Evolutionary conservation across 2,113 vertebrate species (phyloP).

Genomic region (Phoenicopterus ruber): DNA sequence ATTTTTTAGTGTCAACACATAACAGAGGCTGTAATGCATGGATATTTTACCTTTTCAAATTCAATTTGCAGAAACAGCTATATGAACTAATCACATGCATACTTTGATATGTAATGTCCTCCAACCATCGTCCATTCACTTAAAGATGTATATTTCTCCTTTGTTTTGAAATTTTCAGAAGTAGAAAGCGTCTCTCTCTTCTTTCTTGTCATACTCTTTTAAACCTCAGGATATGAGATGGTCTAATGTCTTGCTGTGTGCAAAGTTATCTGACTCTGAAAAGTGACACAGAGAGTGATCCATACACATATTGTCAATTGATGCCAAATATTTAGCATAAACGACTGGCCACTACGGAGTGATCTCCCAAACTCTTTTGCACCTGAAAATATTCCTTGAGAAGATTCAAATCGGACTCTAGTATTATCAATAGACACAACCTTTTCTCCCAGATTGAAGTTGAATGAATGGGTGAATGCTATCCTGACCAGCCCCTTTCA

Average conservation of each 20-base stretch:
- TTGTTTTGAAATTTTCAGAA: not conserved
- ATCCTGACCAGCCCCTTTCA: not conserved
- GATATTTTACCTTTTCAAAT: not conserved
- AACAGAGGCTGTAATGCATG: not conserved
- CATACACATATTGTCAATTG: not conserved
- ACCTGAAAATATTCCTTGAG: not conserved
- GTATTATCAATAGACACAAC: not conserved
- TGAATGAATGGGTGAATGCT: not conserved
- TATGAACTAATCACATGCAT: not conserved
- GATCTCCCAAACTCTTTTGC: not conserved
- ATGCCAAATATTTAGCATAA: not conserved
- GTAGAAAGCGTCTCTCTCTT: not conserved
- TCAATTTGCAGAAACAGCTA: not conserved
- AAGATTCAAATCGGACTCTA: not conserved
- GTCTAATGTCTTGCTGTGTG: not conserved
- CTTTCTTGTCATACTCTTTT: not conserved
- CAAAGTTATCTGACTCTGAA: not conserved
- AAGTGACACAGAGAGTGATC: not conserved
- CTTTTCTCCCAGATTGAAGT: fast-evolving
- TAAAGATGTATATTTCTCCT: not conserved
- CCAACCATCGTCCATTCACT: not conserved
- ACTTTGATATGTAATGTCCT: not conserved
- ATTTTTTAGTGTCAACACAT: not conserved
- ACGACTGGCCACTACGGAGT: fast-evolving
- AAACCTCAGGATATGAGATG: not conserved